Evolutionary conservation across 1,140 invertebrate species (phyloP), one percentile per base, ranked within the genome.

Genomic region (Drosophila elegans): DNA sequence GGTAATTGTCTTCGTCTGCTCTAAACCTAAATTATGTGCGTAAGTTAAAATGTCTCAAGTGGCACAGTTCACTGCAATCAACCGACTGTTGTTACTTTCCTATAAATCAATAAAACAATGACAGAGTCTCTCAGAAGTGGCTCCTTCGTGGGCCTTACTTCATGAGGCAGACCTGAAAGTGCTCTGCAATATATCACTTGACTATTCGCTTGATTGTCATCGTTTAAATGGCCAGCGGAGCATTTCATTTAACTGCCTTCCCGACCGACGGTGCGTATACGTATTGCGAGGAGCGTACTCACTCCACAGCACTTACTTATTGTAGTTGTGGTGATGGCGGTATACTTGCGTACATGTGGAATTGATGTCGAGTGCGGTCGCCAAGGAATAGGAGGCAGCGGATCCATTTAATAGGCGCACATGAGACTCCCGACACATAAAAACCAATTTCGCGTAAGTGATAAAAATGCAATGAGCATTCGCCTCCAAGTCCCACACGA

Each of bases 401-500:
- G 69, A 88, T 89, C 86, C 81, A 88, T 77, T 89, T 89, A 83
- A 88, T 88, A 89, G 79, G 83, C 83, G 79, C 83, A 88, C 83
- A 86, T 88, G 83, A 77, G 84, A 53, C 83, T 60, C 79, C 57
- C 78, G 75, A 48, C 71, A 89, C 84, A 89, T 89, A 89, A 89
- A 89, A 89, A 84, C 85, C 84, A 89, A 89, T 89, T 89, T 89
- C 80, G 84, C 84, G 84, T 75, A 89, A 89, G 84, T 90, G 84
- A 89, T 89, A 89, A 89, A 89, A 89, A 89, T 89, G 84, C 84
- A 89, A 89, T 89, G 84, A 89, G 85, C 21, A 59, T 51, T 68
- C 66, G 61, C 5, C 29, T 41, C 44, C 49, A 39, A 69, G 66
- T 54, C 61, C 66, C 66, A 69, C 66, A 69, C 66, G 49, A 61